Percentiles rank a stretch among this genome's conserved stretches.
These are phyloP conservation scores for Pelecanoides urinatrix DNA, from an alignment of 2,113 vertebrate species.

Conservation along the genomic window DNA sequence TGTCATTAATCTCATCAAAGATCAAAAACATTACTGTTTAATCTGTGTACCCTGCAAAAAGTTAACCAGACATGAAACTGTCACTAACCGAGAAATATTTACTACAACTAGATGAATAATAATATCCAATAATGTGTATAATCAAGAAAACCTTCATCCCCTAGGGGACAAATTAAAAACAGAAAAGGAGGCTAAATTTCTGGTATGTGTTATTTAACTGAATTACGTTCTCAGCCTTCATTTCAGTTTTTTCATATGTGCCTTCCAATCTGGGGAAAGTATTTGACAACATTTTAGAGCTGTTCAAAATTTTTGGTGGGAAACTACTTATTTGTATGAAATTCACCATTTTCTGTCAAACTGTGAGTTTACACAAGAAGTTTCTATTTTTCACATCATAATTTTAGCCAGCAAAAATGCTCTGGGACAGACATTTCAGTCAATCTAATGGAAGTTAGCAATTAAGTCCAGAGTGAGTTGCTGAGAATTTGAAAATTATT, in stretches of 20 bases:
- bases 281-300: not conserved
- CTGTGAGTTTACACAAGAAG: not conserved
- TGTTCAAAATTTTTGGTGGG: not conserved
- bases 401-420: not conserved
- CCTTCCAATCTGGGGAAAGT: not conserved
- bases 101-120: constrained; percentile 23
- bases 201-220: not conserved
- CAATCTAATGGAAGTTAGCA: not conserved
- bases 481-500: not conserved
- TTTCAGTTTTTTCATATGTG: not conserved
- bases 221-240: not conserved
- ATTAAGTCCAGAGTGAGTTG: not conserved
- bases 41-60: not conserved
- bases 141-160: not conserved
- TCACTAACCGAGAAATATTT: constrained; percentile 36
- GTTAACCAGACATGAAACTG: constrained; percentile 24
- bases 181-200: constrained; percentile 23
- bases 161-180: constrained; percentile 41
- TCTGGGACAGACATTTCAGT: not conserved
- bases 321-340: not conserved
- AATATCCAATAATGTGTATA: not conserved
- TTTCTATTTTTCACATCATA: not conserved
- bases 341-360: not conserved
- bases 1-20: not conserved
- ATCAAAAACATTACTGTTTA: constrained; percentile 20